Evolutionary conservation across 2,888 invertebrate genomes (phyloP).

Genomic region (Rotaria sp.): DNA sequence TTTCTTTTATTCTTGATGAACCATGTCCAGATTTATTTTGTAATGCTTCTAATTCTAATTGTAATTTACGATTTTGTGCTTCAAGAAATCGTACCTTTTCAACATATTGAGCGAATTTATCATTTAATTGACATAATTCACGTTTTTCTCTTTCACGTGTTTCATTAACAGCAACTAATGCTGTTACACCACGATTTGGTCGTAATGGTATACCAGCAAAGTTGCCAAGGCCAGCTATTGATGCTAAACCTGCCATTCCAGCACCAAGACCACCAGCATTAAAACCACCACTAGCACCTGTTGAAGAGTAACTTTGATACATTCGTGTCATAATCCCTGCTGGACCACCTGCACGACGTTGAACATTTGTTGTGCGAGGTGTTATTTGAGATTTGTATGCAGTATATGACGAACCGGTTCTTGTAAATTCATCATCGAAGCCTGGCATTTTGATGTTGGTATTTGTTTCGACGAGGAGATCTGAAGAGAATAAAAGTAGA

Average conservation of each 20-base stretch:
- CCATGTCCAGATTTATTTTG: constrained; percentile 52
- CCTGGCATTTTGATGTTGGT: constrained; percentile 31
- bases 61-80: constrained; percentile 55
- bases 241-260: constrained; percentile 7
- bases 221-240: not conserved
- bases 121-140: constrained; percentile 51
- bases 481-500: not conserved
- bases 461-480: not conserved
- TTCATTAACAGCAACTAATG: constrained; percentile 38
- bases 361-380: constrained; percentile 37
- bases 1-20: constrained; percentile 53
- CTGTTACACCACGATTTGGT: constrained; percentile 33
- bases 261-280: not conserved
- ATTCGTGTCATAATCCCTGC: constrained; percentile 33
- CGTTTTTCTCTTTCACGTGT: constrained; percentile 41
- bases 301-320: not conserved
- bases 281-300: not conserved
- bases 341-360: constrained; percentile 35
- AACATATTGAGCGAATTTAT: constrained; percentile 59
- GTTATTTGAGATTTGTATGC: constrained; percentile 39
- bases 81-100: constrained; percentile 56
- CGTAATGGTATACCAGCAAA: constrained; percentile 38
- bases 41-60: constrained; percentile 51
- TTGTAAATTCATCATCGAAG: constrained; percentile 29
- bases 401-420: constrained; percentile 25